Base-by-base conservation (phyloP, 2,888 invertebrate species). In the Glaucopsyche alexis region DNA sequence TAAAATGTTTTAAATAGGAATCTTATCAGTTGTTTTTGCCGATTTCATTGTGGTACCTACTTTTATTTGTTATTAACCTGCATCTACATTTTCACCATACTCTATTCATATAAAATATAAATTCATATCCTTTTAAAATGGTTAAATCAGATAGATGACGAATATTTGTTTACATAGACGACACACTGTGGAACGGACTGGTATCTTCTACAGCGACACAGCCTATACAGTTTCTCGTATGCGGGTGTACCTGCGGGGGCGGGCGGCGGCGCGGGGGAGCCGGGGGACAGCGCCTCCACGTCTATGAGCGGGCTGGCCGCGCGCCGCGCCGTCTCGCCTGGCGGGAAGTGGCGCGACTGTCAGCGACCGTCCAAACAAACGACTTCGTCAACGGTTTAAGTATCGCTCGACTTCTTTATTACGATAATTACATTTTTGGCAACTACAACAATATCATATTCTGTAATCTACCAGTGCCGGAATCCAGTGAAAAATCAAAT, bases 251-350 rank as follows among this genome's bases (percentile, higher is more conserved):
- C 95, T 95, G 94, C 92, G 81, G 80, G 76, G 76, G 82, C 84
- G 85, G 83, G 81, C 79, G 84, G 79, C 85, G 84, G 83, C 92
- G 93, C 93, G 83, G 93, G 93, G 80, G 90, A 88, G 82, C 94
- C 93, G 82, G 94, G 93, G 79, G 94, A 94, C 80, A 95, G 94
- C 81, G 94, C 94, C 89, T 95, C 95, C 85, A 95, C 95, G 89
- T 95, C 95, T 84, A 95, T 94, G 88, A 95, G 93, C 83, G 95
- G 95, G 89, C 95, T 95, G 91, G 94, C 83, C 93, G 93, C 87
- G 90, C 94, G 89, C 87, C 93, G 87, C 90, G 93, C 85, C 91
- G 94, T 94, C 92, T 95, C 95, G 95, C 95, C 95, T 95, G 90
- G 78, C 89, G 82, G 84, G 81, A 79, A 76, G 76, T 78, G 78